Conservation (phyloP, 2,888 invertebrate species). For the Tinea pellionella region DNA sequence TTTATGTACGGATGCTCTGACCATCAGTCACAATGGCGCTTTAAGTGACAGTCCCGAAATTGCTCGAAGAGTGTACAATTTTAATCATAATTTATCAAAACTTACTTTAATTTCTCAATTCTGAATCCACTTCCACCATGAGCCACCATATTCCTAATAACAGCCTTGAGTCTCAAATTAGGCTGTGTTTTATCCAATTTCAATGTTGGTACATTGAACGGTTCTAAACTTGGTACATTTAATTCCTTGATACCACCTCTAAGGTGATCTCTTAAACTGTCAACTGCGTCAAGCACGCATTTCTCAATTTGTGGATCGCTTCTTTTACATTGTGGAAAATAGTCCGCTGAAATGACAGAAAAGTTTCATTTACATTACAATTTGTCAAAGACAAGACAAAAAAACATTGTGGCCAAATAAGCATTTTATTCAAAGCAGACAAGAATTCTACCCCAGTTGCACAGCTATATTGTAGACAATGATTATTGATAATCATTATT, state of each 20-base stretch:
- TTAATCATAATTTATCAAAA: too few relatives aligned
- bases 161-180: conserved; percentile 76
- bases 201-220: conserved; percentile 74
- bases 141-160: conserved; percentile 73
- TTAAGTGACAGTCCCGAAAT: too few relatives aligned
- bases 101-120: conserved; percentile 75
- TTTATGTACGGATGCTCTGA: too few relatives aligned
- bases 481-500: too few relatives aligned
- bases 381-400: too few relatives aligned
- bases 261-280: conserved; percentile 67
- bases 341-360: conserved; percentile 63
- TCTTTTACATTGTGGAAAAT: conserved; percentile 72
- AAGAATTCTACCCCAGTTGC: too few relatives aligned
- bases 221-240: conserved; percentile 75
- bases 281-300: conserved; percentile 72
- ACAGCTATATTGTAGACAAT: too few relatives aligned
- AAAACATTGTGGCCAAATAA: too few relatives aligned
- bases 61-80: too few relatives aligned
- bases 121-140: conserved; percentile 73
- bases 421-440: too few relatives aligned
- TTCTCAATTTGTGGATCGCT: conserved; percentile 72
- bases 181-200: conserved; percentile 76
- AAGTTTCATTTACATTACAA: too few relatives aligned
- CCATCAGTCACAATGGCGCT: too few relatives aligned
- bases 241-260: conserved; percentile 73